These are phyloP conservation scores for Cyclophora albipunctata DNA, from an alignment of 2,888 invertebrate species.

Conservation along the genomic window DNA sequence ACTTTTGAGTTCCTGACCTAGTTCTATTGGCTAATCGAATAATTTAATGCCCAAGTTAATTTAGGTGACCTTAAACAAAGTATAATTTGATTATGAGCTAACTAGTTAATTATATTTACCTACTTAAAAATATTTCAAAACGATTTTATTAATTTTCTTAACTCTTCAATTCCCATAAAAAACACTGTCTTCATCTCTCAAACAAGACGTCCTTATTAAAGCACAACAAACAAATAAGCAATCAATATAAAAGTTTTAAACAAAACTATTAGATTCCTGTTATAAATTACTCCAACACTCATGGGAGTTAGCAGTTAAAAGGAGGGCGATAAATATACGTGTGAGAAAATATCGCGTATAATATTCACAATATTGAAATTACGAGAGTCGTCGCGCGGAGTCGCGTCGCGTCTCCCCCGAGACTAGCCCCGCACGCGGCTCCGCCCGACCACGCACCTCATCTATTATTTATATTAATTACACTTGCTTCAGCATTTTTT, in stretches of 20 bases:
- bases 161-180: too few relatives aligned
- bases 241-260: too few relatives aligned
- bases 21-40: too few relatives aligned
- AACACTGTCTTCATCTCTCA: too few relatives aligned
- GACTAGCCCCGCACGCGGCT: slow-evolving; percentile 30
- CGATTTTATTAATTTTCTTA: too few relatives aligned
- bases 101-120: neutral
- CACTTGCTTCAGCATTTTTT: slow-evolving; percentile 39
- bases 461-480: slow-evolving; percentile 68
- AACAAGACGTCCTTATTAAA: too few relatives aligned
- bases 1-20: neutral
- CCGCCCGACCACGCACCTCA: slow-evolving; percentile 38
- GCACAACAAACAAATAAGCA: too few relatives aligned
- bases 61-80: neutral
- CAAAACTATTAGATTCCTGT: slow-evolving; percentile 8
- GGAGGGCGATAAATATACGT: slow-evolving; percentile 32
- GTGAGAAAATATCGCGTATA: slow-evolving; percentile 62
- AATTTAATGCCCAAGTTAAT: neutral
- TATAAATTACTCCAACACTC: slow-evolving; percentile 17
- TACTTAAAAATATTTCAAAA: neutral
- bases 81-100: neutral
- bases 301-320: slow-evolving; percentile 31
- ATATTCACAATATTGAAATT: slow-evolving; percentile 61
- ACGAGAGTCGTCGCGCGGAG: slow-evolving; percentile 26
- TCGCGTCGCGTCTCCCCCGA: slow-evolving; percentile 30